A percentile compares a stretch with the other conserved stretches of the same genome.
Evolutionary conservation across 2,113 vertebrate species (phyloP).

Genomic region (Percina caprodes): DNA sequence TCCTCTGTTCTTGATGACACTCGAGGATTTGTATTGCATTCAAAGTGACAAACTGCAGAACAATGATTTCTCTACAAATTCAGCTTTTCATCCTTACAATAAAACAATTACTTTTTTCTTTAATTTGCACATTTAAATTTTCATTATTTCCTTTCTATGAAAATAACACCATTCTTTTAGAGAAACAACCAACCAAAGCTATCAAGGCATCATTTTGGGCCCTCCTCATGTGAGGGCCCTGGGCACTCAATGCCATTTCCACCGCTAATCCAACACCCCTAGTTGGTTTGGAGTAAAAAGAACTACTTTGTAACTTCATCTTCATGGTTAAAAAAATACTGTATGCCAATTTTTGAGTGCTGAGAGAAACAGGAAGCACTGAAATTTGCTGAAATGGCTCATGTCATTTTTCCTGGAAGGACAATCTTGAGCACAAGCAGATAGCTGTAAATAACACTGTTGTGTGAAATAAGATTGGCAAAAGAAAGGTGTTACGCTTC

Average conservation of each 20-base stretch:
- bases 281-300: neutral
- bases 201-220: no score
- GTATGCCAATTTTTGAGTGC: neutral
- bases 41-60: neutral
- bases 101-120: neutral
- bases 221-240: no score
- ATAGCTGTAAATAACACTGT: no score
- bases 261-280: no score
- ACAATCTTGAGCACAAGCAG: neutral
- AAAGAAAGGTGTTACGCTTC: no score
- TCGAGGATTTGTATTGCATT: neutral
- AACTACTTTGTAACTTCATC: neutral
- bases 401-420: neutral
- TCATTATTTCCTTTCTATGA: neutral
- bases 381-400: neutral
- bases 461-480: no score
- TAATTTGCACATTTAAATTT: neutral
- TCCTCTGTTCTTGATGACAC: conserved; percentile 19
- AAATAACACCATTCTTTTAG: neutral
- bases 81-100: neutral
- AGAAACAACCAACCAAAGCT: neutral
- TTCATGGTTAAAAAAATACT: neutral
- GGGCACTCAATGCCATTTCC: no score
- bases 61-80: neutral
- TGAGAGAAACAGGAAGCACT: neutral